Base-by-base conservation (phyloP, 2,888 invertebrate species). In the Troides oblongomaculatus region DNA sequence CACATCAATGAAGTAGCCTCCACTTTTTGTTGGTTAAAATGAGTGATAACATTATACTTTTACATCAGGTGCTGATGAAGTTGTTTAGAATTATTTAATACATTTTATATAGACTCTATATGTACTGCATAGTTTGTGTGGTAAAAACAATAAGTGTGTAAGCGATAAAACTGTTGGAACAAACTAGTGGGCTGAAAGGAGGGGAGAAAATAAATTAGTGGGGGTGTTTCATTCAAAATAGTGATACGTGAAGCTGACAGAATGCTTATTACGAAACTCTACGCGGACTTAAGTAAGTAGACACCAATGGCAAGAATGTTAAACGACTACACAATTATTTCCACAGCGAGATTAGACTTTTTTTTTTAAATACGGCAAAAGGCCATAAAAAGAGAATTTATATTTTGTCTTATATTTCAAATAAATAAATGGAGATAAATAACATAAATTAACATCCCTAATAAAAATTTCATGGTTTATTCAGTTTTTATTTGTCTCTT, bases 161-260 rank as follows among this genome's bases (percentile, higher is more conserved):
- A 66, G 23, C 23, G 53, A n/a, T 23, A 23, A 57, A 46, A 18
- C 53, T 60, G 60, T 39, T 23, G 14, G 46, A 14, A 46, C 46
- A 46, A 46, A 46, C 2, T 14, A 8, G 46, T 46, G 53, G n/a
- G 6, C 5, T 53, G n/a, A 6, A 53, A 6, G n/a, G 53, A n/a
- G 53, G 18, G 53, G 50, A 12, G 23, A 46, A 46, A 46, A 46
- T 14, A 14, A 14, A 46, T 46, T 46, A 46, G 46, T 46, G 46
- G 17, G 46, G 50, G n/a, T 61, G n/a, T n/a, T 69, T 61, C 25
- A 50, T 39, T 64, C 53, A 39, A 57, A 61, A 68, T 53, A 70
- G 74, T 76, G 76, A 80, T 77, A 80, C 77, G 75, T 78, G 81
- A 86, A 86, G 77, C 80, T 81, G 74, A 76, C 75, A 74, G 73